phyloP scores from a whole-genome alignment of 2,797 vertebrate genomes.

The Botia kubotai region DNA sequence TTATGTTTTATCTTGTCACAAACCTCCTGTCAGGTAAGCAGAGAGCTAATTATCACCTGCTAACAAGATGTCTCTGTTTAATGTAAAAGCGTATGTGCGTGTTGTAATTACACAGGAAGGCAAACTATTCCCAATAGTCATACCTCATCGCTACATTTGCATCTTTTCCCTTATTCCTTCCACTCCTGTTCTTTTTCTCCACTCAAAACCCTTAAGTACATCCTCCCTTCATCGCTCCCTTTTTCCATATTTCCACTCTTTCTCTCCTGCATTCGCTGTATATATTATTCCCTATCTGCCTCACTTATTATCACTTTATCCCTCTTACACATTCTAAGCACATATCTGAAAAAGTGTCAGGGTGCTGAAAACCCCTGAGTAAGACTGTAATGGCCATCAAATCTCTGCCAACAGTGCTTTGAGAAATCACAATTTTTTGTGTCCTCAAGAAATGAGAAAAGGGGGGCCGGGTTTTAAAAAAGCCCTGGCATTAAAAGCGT shows the following conservation, averaged over 20 bases:
- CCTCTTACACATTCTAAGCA: constrained; percentile 48
- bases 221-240: constrained; percentile 20
- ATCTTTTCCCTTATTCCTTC: constrained; percentile 48
- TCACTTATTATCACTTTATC: constrained; percentile 47
- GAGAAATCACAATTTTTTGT: constrained; percentile 47
- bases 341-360: constrained; percentile 51
- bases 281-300: constrained; percentile 20
- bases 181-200: constrained; percentile 43
- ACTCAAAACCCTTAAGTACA: constrained; percentile 39
- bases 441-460: constrained; percentile 36
- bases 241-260: constrained; percentile 22
- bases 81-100: constrained; percentile 44
- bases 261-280: neutral
- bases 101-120: constrained; percentile 61
- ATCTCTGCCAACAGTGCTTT: constrained; percentile 49
- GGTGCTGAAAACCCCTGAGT: constrained; percentile 53
- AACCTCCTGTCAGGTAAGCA: constrained; percentile 77
- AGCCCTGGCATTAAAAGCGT: constrained; percentile 12
- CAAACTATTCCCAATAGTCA: constrained; percentile 54
- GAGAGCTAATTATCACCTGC: constrained; percentile 82
- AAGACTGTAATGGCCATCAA: constrained; percentile 38
- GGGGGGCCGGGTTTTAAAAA: constrained; percentile 22
- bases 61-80: constrained; percentile 62
- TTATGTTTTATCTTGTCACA: constrained; percentile 63
- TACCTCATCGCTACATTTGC: constrained; percentile 53